Evolutionary conservation across 2,113 vertebrate genomes (phyloP).

Genomic region (Dicrurus megarhynchus): DNA sequence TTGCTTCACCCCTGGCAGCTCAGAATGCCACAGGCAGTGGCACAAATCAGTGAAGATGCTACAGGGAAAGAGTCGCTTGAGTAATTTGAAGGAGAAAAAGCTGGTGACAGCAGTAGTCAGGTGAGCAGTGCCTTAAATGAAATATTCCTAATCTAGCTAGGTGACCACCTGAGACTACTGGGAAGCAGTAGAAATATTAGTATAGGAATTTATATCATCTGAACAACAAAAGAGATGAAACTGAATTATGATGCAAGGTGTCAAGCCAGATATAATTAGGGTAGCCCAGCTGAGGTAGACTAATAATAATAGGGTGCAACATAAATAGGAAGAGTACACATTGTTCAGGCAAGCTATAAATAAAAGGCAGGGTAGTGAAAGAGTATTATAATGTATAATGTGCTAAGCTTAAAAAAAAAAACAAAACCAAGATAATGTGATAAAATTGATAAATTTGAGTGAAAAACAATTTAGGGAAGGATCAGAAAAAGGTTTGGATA

Average conservation of each 20-base stretch:
- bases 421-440: neutral
- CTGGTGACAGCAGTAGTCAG: neutral
- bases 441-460: neutral
- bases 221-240: neutral
- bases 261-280: neutral
- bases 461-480: neutral
- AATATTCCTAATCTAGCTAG: neutral
- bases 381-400: neutral
- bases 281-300: neutral
- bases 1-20: neutral
- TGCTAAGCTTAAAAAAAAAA: neutral
- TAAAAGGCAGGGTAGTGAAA: neutral
- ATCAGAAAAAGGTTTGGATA: neutral
- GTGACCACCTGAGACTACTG: neutral
- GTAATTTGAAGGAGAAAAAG: neutral
- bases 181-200: neutral
- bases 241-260: neutral
- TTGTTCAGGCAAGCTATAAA: neutral
- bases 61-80: neutral
- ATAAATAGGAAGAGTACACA: neutral
- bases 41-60: neutral
- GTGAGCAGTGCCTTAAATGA: neutral
- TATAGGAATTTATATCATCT: neutral
- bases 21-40: neutral
- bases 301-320: neutral